phyloP scores from a whole-genome alignment of 2,888 invertebrate genomes.

The Chaetogeoica ovagalla region DNA sequence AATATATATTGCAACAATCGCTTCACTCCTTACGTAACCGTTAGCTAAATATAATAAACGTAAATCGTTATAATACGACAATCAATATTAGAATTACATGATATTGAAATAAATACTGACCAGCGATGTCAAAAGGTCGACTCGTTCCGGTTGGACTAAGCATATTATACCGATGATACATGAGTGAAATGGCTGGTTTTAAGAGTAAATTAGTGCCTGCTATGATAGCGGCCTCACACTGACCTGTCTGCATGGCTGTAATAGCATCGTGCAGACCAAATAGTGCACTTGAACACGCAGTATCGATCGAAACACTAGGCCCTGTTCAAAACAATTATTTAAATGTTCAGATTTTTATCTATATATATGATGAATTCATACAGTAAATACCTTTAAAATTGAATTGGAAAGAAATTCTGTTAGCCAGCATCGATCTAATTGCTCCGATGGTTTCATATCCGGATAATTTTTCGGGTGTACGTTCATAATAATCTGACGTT shows the following conservation, averaged over 20 bases:
- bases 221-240: constrained; percentile 49
- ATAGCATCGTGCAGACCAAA: constrained; percentile 48
- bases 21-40: constrained; percentile 54
- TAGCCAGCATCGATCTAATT: constrained; percentile 66
- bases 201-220: constrained; percentile 47
- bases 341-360: no score
- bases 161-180: constrained; percentile 51
- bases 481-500: constrained; percentile 61
- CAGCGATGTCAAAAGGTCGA: constrained; percentile 48
- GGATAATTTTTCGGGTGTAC: constrained; percentile 57
- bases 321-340: constrained; percentile 22
- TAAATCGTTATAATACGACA: background rate
- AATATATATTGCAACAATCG: constrained; percentile 53
- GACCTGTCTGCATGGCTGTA: constrained; percentile 34
- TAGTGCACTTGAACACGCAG: constrained; percentile 51
- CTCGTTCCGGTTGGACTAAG: constrained; percentile 51
- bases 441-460: constrained; percentile 72
- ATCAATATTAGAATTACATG: no score
- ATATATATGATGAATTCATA: no score
- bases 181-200: constrained; percentile 46
- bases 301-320: constrained; percentile 44
- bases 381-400: constrained; percentile 63
- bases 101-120: constrained; percentile 13
- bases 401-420: constrained; percentile 66
- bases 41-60: constrained; percentile 42